phyloP scores from a whole-genome alignment of 2,113 vertebrate species.

The Coptodon rendalli region DNA sequence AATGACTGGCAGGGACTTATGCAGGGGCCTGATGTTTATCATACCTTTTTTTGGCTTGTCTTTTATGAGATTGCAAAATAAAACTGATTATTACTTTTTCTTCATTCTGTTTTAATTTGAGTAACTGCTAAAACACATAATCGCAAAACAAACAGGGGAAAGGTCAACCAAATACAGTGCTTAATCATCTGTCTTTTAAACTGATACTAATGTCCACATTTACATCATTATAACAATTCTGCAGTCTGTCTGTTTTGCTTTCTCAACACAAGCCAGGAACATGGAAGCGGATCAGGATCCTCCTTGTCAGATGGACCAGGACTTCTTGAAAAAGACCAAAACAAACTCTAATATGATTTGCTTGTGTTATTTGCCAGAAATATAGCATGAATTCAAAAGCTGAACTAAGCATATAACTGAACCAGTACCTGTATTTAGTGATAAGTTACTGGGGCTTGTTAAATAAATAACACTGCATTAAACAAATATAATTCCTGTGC shows the following conservation, averaged over 20 bases:
- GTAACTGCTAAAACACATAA: not conserved
- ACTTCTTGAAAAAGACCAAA: not conserved
- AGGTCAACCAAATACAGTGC: not conserved
- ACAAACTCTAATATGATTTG: not conserved
- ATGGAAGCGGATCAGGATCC: not conserved
- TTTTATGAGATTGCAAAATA: not conserved
- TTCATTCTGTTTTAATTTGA: not conserved
- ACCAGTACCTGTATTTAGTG: too few relatives aligned
- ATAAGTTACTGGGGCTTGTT: too few relatives aligned
- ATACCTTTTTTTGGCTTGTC: not conserved
- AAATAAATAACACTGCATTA: not conserved
- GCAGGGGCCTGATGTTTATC: not conserved
- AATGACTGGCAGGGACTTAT: not conserved
- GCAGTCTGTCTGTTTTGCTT: not conserved
- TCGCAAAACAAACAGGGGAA: not conserved
- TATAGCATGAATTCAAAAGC: not conserved
- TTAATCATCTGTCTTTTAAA: not conserved
- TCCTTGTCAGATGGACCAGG: not conserved
- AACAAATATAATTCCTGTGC: not conserved
- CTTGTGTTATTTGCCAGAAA: not conserved
- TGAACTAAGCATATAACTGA: not conserved
- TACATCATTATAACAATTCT: not conserved
- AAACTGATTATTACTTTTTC: not conserved
- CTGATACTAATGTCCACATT: not conserved
- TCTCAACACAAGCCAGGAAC: not conserved